Evolutionary conservation across 23 tunicate genomes (phyloP), one percentile per base, ranked within the genome.

Genomic region (Clavelina lepadiformis): DNA sequence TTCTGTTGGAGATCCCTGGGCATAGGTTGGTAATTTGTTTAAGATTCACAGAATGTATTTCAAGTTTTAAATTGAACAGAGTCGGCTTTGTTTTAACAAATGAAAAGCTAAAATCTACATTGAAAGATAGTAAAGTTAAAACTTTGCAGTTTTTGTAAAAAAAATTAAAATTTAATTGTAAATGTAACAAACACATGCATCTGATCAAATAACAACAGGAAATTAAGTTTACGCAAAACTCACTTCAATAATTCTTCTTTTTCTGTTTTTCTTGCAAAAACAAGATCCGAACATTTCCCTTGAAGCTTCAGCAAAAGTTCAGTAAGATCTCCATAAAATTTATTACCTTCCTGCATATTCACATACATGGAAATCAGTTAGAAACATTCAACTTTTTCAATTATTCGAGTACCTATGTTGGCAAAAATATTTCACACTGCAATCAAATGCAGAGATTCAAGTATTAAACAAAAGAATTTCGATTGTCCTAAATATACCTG

Each of bases 181-280:
- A 3, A 49, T 21, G 5, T 3, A 4, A 21, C 5, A 2, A 21
- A 4, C 3, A 18, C 24, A 4, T 26, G 23, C 23, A 24, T n/a
- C 49, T 41, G 49, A 41, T 41, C 15, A 41, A 41, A 41, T 8
- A 41, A 8, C 49, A 41, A 41, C 15, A 8, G 49, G 15, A 41
- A 41, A 41, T 41, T n/a, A n/a, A n/a, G n/a, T n/a, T n/a, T n/a
- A n/a, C 5, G 21, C 18, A 54, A 5, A 19, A 35, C 87, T 51
- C 35, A 89, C 97, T 78, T 79, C 51, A 93, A 4, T 21, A 85
- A 33, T 46, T 93, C 98, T 45, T 93, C 98, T 63, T 93, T 93
- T 57, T 93, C 98, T 1, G 98, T 93, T 63, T 93, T 93, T 45
- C 98, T 61, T 8, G 98, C 98, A 61, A 93, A 93, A 26, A 83